Base-by-base conservation (phyloP, 1,140 invertebrate species). In the Drosophila santomea region DNA sequence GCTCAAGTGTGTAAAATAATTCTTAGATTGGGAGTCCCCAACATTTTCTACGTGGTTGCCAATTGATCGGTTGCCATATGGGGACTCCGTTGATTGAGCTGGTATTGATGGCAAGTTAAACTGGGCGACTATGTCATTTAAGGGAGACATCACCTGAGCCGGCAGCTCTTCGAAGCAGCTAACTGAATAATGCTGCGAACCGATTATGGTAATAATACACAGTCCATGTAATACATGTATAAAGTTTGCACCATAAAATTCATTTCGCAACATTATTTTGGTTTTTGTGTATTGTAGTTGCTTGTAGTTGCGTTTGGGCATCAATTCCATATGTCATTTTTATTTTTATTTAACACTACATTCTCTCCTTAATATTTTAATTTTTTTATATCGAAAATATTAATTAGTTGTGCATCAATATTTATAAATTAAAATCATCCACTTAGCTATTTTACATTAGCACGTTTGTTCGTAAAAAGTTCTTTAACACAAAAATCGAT, bases 1-100 rank as follows among this genome's bases (percentile, higher is more conserved):
- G 3, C 93, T 93, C 17, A 94, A 81, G 71, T 94, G 94, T 48
- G 93, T 93, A 62, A 94, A 94, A 64, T 93, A 93, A 69, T 89
- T 92, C 52, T 81, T 91, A 1, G 50, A 55, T 56, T 74, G 69
- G 2, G 55, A 47, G 20, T 64, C 43, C 15, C 12, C 39, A 15
- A 35, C 48, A 28, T 35, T 32, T 25, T 68, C 50, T 3, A 51
- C 12, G 15, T 32, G 36, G 48, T 48, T 28, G 45, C 48, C 48
- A 28, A 32, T 52, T 23, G 68, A 67, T 11, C 56, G 73, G 60
- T 88, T 90, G 5, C 39, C 47, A 14, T 50, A 62, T 56, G 59
- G 82, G 0, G 72, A 43, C 0, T 47, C 44, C 10, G 69, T 78
- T 2, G 76, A 63, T 1, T 72, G 68, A 3, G 15, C 68, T 25